A percentile compares a stretch with the other conserved stretches of the same genome.
phyloP scores from a whole-genome alignment of 2,113 vertebrate species.

The Gallinago jamesoni region DNA sequence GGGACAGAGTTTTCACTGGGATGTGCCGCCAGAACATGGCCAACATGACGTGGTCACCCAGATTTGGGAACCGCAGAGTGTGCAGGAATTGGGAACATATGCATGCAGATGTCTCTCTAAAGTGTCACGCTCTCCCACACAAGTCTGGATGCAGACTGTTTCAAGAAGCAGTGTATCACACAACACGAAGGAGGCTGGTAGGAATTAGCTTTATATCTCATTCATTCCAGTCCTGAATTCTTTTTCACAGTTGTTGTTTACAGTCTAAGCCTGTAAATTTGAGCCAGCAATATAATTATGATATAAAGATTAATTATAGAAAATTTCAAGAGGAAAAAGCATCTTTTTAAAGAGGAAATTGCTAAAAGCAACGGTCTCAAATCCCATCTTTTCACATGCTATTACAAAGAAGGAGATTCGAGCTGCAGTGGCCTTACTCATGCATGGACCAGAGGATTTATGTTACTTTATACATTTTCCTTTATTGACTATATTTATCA shows the following conservation, averaged over 20 bases:
- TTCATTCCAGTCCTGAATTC: constrained; percentile 36
- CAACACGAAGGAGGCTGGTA: neutral
- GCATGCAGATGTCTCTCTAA: neutral
- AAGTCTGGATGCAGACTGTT: neutral
- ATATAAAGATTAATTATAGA: constrained; percentile 59
- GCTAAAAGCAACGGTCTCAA: constrained; percentile 1
- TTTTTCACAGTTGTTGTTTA: constrained; percentile 54
- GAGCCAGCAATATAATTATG: constrained; percentile 58
- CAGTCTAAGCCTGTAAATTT: constrained; percentile 48
- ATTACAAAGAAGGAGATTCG: neutral
- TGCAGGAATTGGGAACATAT: neutral
- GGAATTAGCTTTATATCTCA: constrained; percentile 23
- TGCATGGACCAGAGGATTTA: neutral
- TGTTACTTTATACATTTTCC: neutral
- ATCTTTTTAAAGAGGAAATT: constrained; percentile 4
- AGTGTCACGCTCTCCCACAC: neutral
- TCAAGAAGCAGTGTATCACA: neutral
- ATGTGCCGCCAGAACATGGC: neutral
- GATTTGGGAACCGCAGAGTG: neutral
- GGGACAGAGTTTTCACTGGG: neutral
- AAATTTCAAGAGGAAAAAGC: constrained; percentile 30
- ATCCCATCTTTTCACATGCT: neutral
- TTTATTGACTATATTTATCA: neutral
- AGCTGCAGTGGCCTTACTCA: neutral
- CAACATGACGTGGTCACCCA: neutral